A percentile compares a stretch with the other conserved stretches of the same genome.
phyloP scores from a whole-genome alignment of 2,888 invertebrate genomes.

The Lymantria dispar region DNA sequence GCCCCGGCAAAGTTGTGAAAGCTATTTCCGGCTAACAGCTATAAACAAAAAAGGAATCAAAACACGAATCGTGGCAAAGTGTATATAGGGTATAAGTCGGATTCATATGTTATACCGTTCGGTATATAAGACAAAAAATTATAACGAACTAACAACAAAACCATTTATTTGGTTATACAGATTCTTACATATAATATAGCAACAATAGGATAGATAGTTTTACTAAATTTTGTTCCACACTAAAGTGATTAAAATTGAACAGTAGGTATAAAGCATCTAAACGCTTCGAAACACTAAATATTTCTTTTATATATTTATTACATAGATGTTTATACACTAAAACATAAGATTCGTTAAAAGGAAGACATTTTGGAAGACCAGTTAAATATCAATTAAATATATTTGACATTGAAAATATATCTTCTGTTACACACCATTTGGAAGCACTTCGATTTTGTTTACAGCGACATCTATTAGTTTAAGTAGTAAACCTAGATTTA shows the following conservation, averaged over 20 bases:
- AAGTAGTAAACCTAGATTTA: constrained; percentile 11
- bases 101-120: too few species aligned
- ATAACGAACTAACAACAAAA: constrained; percentile 71
- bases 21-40: too few species aligned
- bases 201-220: constrained; percentile 64
- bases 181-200: constrained; percentile 76
- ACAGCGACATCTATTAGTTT: constrained; percentile 17
- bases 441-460: constrained; percentile 43
- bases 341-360: constrained; percentile 27
- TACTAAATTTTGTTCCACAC: constrained; percentile 50
- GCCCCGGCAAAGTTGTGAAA: too few species aligned
- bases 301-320: constrained; percentile 27
- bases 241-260: constrained; percentile 57
- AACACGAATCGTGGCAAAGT: too few species aligned
- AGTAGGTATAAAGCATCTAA: constrained; percentile 57
- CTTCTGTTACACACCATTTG: constrained; percentile 32
- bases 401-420: constrained; percentile 75
- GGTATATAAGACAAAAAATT: background rate
- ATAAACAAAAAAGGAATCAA: too few species aligned
- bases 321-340: constrained; percentile 14
- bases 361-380: constrained; percentile 60
- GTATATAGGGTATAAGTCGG: too few species aligned
- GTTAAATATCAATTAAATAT: too few species aligned
- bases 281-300: constrained; percentile 40
- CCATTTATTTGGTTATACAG: constrained; percentile 80